Base-by-base conservation (phyloP, 2,888 invertebrate species). In the Drosophila prostipennis region DNA sequence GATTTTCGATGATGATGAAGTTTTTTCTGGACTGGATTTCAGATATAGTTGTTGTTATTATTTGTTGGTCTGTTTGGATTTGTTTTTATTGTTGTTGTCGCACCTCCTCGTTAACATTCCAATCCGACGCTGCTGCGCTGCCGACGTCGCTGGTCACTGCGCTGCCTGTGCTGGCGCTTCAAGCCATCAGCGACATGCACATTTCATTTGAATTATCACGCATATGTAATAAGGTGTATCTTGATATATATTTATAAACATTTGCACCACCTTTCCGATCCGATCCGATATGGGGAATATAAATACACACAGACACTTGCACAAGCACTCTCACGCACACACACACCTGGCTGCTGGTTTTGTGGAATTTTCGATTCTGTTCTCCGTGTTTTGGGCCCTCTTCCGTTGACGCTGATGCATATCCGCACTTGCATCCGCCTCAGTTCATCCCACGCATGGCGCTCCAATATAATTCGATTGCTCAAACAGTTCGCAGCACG, bases 231-330 rank as follows among this genome's bases (percentile, higher is more conserved):
- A 56, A 29, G 64, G 71, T 63, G 70, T 77, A 46, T 49, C 71
- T 72, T 78, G 74, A 79, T 78, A 84, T 78, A 84, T 84, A 82
- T 82, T 82, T 85, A 82, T 85, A 82, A 82, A 79, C 85, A 82
- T 82, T 81, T 81, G 77, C 77, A 81, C 76, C 65, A 71, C 70
- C 61, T 58, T 63, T 63, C 34, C 58, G 43, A 32, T 48, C 29
- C 36, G 45, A 46, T 49, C 46, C 46, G 46, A 32, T 46, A 14
- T 29, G n/a, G 11, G 48, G 34, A 48, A 48, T 48, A 48, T 48
- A 48, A 48, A 48, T 48, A 56, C 65, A 58, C 45, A 43, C 55
- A 51, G 19, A 65, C 61, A 64, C 59, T 63, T 51, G 49, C 59
- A 65, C 63, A 40, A 34, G 63, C 63, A 65, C 52, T 60, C 40